Conservation (phyloP, 2,797 vertebrate genomes). For the Pyrocephalus nanus region DNA sequence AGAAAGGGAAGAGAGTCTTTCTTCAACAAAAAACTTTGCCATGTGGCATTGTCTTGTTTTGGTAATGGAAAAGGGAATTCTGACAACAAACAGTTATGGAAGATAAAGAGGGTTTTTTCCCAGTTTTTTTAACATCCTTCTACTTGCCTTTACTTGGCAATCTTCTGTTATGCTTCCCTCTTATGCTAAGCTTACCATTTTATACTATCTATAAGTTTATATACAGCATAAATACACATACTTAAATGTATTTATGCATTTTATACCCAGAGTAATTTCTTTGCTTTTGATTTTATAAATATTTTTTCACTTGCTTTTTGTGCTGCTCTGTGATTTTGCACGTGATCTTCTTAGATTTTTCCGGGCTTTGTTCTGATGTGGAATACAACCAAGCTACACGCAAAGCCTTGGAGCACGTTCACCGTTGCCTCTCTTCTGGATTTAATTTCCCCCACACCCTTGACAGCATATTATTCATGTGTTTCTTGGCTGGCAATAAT, state of each 20-base stretch:
- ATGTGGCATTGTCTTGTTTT: not conserved
- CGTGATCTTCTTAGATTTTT: not conserved
- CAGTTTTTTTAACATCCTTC: not conserved
- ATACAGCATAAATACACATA: not conserved
- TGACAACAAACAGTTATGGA: not conserved
- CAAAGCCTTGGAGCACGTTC: not conserved
- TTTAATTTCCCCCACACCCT: not conserved
- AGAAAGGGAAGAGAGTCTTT: not conserved
- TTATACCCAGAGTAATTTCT: not conserved
- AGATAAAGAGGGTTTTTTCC: not conserved
- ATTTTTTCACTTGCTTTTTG: not conserved
- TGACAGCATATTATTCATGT: not conserved
- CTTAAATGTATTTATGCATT: not conserved
- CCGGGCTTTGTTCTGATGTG: not conserved
- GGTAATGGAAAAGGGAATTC: not conserved
- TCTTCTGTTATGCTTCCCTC: not conserved
- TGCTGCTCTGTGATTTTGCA: not conserved
- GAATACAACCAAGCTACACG: not conserved
- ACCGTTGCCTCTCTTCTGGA: not conserved
- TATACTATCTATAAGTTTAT: not conserved
- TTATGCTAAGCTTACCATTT: not conserved
- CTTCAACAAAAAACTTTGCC: not conserved
- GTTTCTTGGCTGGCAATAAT: not conserved
- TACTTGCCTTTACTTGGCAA: not conserved
- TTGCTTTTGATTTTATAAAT: not conserved